Evolutionary conservation across 2,113 vertebrate genomes (phyloP), one percentile per base, ranked within the genome.

Genomic region (Dromaius novaehollandiae): DNA sequence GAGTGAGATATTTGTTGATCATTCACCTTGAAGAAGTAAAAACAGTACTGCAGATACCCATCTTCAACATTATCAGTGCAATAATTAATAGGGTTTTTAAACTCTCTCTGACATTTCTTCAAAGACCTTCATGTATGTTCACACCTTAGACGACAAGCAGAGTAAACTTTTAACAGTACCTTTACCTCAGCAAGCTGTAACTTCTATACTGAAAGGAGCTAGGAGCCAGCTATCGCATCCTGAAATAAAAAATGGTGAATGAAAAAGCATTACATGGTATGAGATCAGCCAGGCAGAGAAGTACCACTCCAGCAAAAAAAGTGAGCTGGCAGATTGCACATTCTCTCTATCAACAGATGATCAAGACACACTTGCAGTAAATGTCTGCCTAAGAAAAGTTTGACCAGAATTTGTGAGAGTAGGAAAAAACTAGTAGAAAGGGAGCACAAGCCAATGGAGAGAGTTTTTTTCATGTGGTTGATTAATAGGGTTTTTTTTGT

Each of bases 151-250:
- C 66, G 93, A 94, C 82, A 96, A 63, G 34, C 5, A 40, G 44
- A 86, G 30, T 42, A 50, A 93, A 44, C 7, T 82, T 44, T 55
- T 56, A 32, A 32, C 82, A 91, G 77, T 70, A 85, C 48, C 53
- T 56, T 48, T 46, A 64, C 26, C 82, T 91, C 88, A 95, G 79
- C 87, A 74, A 24, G 8, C 32, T 66, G n/a, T 24, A 73, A 22
- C 20, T 40, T 30, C 20, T 32, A 8, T 61, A 88, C 40, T 77
- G 81, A 82, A 22, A 63, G 75, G 86, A 96, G 58, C 50, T 89
- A 91, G 48, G 82, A 75, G 91, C 77, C 89, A 96, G 75, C 53
- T 79, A 92, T 91, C 90, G 69, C 86, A 88, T 96, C 91, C 88
- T 90, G 83, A 93, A 94, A 91, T 87, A 96, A 25, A 86, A 66